Percentiles rank a stretch among this genome's conserved stretches.
These are phyloP conservation scores for Drosophila pruinosa DNA, from an alignment of 1,140 invertebrate species.

Conservation along the genomic window DNA sequence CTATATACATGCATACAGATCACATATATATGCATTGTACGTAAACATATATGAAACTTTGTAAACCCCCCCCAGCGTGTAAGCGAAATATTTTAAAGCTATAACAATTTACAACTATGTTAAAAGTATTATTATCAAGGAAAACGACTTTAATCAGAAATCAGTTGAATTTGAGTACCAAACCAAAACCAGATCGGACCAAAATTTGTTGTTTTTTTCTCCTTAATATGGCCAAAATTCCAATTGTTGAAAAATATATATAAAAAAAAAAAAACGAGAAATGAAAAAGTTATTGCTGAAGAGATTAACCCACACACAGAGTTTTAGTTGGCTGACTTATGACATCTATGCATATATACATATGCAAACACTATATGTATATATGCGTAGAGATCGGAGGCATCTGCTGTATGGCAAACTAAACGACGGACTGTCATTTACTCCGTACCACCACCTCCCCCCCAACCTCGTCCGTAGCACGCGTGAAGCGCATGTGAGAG, in stretches of 20 bases:
- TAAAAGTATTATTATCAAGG: slow-evolving; percentile 11
- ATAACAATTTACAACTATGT: slow-evolving; percentile 19
- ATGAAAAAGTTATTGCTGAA: slow-evolving; percentile 50
- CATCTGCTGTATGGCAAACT: slow-evolving; percentile 59
- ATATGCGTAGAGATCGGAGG: slow-evolving; percentile 40
- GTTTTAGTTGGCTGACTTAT: slow-evolving; percentile 75
- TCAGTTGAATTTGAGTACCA: slow-evolving; percentile 67
- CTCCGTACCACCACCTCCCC: slow-evolving; percentile 1
- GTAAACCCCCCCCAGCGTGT: slow-evolving; percentile 52
- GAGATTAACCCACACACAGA: slow-evolving; percentile 76
- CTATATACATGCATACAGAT: not conserved
- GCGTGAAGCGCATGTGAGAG: slow-evolving; percentile 51
- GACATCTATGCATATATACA: slow-evolving; percentile 24
- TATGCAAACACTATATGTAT: slow-evolving; percentile 12
- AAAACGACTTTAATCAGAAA: slow-evolving; percentile 68
- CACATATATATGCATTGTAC: slow-evolving; percentile 1
- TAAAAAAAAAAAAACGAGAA: slow-evolving; percentile 2
- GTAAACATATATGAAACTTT: slow-evolving; percentile 32
- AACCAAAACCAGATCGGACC: slow-evolving; percentile 24
- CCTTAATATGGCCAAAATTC: slow-evolving; percentile 45
- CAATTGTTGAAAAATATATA: slow-evolving; percentile 16
- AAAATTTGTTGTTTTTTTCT: slow-evolving; percentile 34
- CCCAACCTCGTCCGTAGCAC: slow-evolving; percentile 1
- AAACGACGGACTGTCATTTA: slow-evolving; percentile 26
- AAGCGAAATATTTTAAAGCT: slow-evolving; percentile 39